Conservation (phyloP, 2,888 invertebrate genomes). For the Pedicia rivosa region DNA sequence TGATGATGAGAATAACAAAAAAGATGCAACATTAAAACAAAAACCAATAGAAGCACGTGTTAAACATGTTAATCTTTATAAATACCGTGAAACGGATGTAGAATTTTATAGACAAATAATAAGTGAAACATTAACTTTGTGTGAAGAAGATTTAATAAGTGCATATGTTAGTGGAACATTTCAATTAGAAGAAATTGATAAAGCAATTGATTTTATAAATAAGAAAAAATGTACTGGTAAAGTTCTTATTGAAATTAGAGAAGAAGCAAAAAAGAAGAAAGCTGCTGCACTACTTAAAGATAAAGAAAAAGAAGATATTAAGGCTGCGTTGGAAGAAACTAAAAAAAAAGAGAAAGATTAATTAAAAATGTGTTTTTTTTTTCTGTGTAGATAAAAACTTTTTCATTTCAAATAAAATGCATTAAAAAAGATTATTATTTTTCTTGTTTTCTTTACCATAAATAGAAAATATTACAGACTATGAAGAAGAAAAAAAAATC, state of each 20-base stretch:
- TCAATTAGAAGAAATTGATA: constrained; percentile 39
- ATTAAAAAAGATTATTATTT: no score
- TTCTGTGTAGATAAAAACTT: no score
- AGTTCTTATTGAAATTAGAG: constrained; percentile 34
- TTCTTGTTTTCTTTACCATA: no score
- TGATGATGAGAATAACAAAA: constrained; percentile 26
- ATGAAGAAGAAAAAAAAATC: no score
- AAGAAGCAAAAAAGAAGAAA: no score
- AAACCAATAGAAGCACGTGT: constrained; percentile 14
- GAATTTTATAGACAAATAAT: constrained; percentile 39
- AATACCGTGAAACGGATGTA: constrained; percentile 33
- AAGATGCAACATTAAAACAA: constrained; percentile 24
- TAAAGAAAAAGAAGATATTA: no score
- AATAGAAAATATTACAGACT: no score
- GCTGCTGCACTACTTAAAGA: no score
- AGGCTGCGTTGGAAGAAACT: no score
- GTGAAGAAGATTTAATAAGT: constrained; percentile 41
- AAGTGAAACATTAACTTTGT: constrained; percentile 41
- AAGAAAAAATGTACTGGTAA: constrained; percentile 44
- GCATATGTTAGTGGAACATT: constrained; percentile 39
- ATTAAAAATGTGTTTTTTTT: no score
- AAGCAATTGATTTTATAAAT: constrained; percentile 39
- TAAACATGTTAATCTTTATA: constrained; percentile 34
- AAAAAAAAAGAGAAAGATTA: no score
- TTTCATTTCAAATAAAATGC: no score